Percentiles rank a stretch among this genome's conserved stretches.
Evolutionary conservation across 2,888 invertebrate genomes (phyloP).

Genomic region (Pristionchus mayeri): DNA sequence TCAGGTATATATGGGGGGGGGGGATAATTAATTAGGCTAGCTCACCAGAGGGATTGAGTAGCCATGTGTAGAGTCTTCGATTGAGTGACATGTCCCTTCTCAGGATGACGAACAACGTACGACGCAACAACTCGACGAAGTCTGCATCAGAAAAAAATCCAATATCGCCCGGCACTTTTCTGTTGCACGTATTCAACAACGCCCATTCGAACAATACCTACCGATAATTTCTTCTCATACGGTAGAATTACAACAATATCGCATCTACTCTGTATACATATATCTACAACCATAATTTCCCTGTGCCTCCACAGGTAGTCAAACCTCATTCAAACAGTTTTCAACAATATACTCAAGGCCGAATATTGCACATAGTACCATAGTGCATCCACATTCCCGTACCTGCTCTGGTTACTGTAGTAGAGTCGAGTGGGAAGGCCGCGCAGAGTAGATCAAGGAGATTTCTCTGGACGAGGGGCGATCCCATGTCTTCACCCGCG

Average conservation of each 20-base stretch:
- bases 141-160: slow-evolving; percentile 1
- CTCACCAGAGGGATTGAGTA: slow-evolving; percentile 77
- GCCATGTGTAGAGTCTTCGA: slow-evolving; percentile 88
- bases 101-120: slow-evolving; percentile 82
- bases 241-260: too few relatives aligned
- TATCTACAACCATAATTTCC: too few relatives aligned
- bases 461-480: slow-evolving; percentile 49
- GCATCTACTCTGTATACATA: too few relatives aligned
- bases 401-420: slow-evolving; percentile 76
- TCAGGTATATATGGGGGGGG: too few relatives aligned
- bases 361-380: too few relatives aligned
- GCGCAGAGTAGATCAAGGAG: slow-evolving; percentile 85
- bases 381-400: background rate
- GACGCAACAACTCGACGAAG: slow-evolving; percentile 64
- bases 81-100: slow-evolving; percentile 92
- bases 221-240: too few relatives aligned
- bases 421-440: slow-evolving; percentile 88
- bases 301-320: too few relatives aligned
- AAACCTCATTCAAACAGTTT: slow-evolving; percentile 5
- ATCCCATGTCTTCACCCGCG: slow-evolving; percentile 83
- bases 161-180: background rate
- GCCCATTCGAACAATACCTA: too few relatives aligned
- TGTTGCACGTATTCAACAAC: background rate
- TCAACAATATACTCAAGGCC: too few relatives aligned
- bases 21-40: too few relatives aligned